Evolutionary conservation across 2,113 vertebrate genomes (phyloP), one percentile per base, ranked within the genome.

Genomic region (Apodemus sylvaticus): DNA sequence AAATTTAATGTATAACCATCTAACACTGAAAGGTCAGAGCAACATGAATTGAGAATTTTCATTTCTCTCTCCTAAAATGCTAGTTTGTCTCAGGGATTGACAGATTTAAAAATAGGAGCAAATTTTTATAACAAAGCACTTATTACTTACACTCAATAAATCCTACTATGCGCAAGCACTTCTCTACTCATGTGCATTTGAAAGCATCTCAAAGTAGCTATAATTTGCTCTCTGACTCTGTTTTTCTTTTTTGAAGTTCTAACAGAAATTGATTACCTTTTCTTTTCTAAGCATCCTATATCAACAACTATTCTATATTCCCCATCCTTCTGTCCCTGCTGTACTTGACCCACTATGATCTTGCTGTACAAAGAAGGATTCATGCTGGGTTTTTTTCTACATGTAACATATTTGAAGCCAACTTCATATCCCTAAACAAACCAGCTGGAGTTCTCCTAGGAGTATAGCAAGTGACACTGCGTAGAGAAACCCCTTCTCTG

Each of bases 11-110:
- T 31, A 82, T 26, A 73, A 58, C 48, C 22, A 36, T 51, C 39
- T 92, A 77, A 91, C 17, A 91, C 79, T 48, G 55, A 90, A 94
- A 93, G 36, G 7, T 89, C 73, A 78, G 48, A 76, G n/a, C 71
- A 87, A 7, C 34, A 81, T 92, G 70, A 81, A 81, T 85, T 97
- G 58, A 96, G 92, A 92, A 71, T 66, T 55, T 55, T 29, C 24
- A 20, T 81, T 78, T 68, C 34, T 96, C 12, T 85, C 9, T 26
- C 34, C 0, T 2, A 68, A 14, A 66, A 64, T 73, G 22, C 51
- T n/a, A 68, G 14, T n/a, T 82, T 20, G 89, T 86, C 17, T n/a
- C 7, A 6, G 20, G n/a, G 34, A 87, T 76, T 42, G 86, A 19
- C 13, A 87, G 24, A 89, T 82, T 94, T 77, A 48, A 77, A 96